Base-by-base conservation (phyloP, 2,113 vertebrate species). In the Urocolius indicus region DNA sequence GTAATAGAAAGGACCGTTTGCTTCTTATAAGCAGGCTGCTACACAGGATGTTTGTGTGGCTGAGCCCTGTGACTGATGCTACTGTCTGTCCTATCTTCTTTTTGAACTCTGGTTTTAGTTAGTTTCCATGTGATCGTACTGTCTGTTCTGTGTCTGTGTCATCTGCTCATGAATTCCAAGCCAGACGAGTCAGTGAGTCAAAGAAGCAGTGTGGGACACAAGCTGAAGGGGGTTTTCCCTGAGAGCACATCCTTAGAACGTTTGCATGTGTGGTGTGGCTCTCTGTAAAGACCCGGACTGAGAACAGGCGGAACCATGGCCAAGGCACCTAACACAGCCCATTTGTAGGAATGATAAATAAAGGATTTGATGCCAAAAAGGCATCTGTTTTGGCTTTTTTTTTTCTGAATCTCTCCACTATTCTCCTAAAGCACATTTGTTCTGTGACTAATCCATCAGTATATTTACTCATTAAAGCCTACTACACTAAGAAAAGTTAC, bases 251-350 rank as follows among this genome's bases (percentile, higher is more conserved):
- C 58, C 48, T 59, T 21, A 36, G 45, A 45, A 63, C 80, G n/a
- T 58, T 29, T 34, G 41, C 2, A 0, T 9, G 23, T 12, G 18
- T 54, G 11, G 5, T 55, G 30, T 43, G 13, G n/a, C 22, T 66
- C 46, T 62, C 51, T 45, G 17, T n/a, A 45, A 38, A 67, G 32
- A 63, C 54, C 20, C 30, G 58, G 17, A 21, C 66, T 84, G 45
- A 65, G 36, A 68, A 68, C 5, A 13, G 20, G 36, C 62, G 87
- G 54, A 78, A 84, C 38, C 41, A 61, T 21, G 26, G 48, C 52
- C 10, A 29, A 19, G 24, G 36, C 36, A 76, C 30, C 24, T 49
- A 48, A 63, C 18, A 9, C 5, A 61, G 23, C 12, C 57, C 59
- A 20, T 77, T 80, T 54, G 58, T 38, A 41, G 36, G 26, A 41